Evolutionary conservation across 2,888 invertebrate species (phyloP), one percentile per base, ranked within the genome.

Genomic region (Lissonota sp.): DNA sequence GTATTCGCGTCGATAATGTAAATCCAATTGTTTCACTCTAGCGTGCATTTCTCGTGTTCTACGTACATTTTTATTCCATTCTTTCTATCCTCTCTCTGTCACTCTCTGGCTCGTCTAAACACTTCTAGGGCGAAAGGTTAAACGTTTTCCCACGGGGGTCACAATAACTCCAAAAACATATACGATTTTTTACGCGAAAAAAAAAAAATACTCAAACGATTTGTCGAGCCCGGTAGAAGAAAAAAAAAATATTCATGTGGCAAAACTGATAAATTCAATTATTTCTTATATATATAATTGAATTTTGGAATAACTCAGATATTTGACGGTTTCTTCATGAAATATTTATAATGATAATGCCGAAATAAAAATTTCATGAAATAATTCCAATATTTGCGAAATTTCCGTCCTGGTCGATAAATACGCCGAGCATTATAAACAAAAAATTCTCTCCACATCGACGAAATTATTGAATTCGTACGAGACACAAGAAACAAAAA

Each of bases 11-110:
- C 81, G 81, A 78, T 78, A 81, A 81, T 81, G 78, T 70, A 78
- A 81, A 81, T 81, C 81, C 78, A 81, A 81, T 81, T 81, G 77
- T 81, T 81, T 81, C 70, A 44, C 81, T 74, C 70, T 55, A 14
- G 64, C 66, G 16, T 71, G 46, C 67, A 72, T 73, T 77, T 71
- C 67, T 46, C 67, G 62, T 72, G 57, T 62, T 67, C 39, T 64
- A 67, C 53, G 6, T 60, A 39, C 53, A 26, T 60, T 42, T 42
- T 26, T 14, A 5, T 78, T 49, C 12, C 37, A 37, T 57, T 14
- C n/a, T 40, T 60, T 53, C 66, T 60, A 0, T 60, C 6, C 16
- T 57, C 58, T 62, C 16, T 55, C 42, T n/a, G n/a, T 44, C 62
- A n/a, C 69, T 42, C 55, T 69, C 55, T 51, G 55, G 44, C 51